Evolutionary conservation across 1,140 invertebrate genomes (phyloP), one percentile per base, ranked within the genome.

Genomic region (Diorhabda elongata): DNA sequence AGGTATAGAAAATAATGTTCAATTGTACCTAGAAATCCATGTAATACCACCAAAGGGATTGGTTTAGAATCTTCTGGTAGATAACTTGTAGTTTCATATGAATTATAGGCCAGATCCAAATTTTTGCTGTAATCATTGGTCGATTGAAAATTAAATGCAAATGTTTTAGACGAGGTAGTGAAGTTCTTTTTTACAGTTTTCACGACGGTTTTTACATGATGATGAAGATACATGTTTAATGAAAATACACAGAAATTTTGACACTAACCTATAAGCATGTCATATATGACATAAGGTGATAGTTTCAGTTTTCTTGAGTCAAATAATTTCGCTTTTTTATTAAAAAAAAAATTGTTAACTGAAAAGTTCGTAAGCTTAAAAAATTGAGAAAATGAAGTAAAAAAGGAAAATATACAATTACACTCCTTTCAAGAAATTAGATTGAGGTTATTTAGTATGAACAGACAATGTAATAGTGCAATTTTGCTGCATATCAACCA

Each of bases 1-100:
- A 26, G 26, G 26, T 26, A 26, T 26, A 26, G 26, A 26, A 26
- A 26, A 26, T 26, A 26, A 26, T 26, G 26, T 26, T 26, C 26
- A 26, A 26, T 26, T 26, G n/a, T 52, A 61, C 59, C 59, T 43
- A 61, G 11, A 8, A 97, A 81, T 2, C 93, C 94, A 83, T 97
- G 95, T 5, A 75, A 44, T 26, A 75, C 52, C 3, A 75, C n/a
- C 3, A 75, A 41, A 8, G 74, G 74, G 9, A 60, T 59, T 2
- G 66, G 64, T 42, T 68, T 42, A 1, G 61, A 45, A 43, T 67
- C 42, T 41, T 64, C 47, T 58, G 63, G 45, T 26, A 61, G 44
- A 57, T 69, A 67, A 11, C 70, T 64, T 5, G 74, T 75, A 8
- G 64, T 67, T 64, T 76, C 73, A 56, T 73, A 75, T 2, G 70